These are phyloP conservation scores for Cygnus buccinator DNA, from an alignment of 2,113 vertebrate genomes.

Conservation along the genomic window DNA sequence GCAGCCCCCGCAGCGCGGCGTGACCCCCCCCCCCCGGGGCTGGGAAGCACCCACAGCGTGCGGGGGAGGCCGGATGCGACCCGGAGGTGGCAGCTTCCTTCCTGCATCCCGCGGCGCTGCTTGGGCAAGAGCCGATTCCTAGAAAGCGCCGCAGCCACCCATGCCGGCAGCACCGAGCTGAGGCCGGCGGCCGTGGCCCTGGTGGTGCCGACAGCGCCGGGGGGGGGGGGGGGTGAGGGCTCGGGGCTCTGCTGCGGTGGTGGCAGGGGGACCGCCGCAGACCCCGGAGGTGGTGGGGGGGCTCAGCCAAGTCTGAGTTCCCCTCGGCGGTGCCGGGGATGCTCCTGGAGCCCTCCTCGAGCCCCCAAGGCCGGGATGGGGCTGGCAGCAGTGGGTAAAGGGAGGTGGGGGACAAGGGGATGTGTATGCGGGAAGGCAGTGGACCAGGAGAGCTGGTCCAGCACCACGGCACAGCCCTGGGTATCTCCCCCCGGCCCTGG, in stretches of 20 bases:
- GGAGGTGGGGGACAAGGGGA: rapidly evolving
- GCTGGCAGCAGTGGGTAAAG: neutral
- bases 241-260: neutral
- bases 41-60: rapidly evolving
- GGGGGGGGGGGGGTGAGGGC: rapidly evolving
- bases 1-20: neutral
- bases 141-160: neutral
- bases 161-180: rapidly evolving
- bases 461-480: neutral
- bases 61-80: neutral
- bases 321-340: neutral
- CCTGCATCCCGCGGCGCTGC: rapidly evolving
- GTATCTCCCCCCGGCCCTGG: neutral
- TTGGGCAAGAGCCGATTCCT: slow-evolving; percentile 47
- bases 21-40: rapidly evolving
- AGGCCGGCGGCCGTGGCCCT: neutral
- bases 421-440: rapidly evolving
- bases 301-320: rapidly evolving
- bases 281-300: neutral
- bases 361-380: rapidly evolving
- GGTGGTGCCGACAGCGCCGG: rapidly evolving
- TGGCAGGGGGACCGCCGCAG: rapidly evolving
- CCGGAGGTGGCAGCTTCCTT: neutral
- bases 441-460: too few species aligned
- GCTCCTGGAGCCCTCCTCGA: rapidly evolving